Conservation (phyloP, 2,888 invertebrate genomes). For the Cerastoderma edule region DNA sequence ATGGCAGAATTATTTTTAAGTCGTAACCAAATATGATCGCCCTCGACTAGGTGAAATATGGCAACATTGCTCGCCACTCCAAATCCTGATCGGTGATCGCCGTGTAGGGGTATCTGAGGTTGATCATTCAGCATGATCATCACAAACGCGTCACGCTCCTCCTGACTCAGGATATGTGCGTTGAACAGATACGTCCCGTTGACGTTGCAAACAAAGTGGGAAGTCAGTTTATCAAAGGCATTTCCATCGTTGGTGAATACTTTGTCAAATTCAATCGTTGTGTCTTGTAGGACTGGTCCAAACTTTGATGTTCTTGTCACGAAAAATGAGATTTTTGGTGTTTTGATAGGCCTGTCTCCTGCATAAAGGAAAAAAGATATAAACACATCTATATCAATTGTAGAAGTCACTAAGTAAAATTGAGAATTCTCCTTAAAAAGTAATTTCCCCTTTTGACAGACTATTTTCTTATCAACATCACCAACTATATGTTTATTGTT, state of each 20-base stretch:
- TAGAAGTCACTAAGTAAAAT: background rate
- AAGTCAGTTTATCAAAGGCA: conserved; percentile 78
- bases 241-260: conserved; percentile 79
- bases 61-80: conserved; percentile 82
- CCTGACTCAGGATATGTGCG: conserved; percentile 80
- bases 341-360: conserved; percentile 71
- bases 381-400: background rate
- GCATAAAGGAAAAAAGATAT: background rate
- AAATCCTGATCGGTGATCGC: conserved; percentile 80
- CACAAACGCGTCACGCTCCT: conserved; percentile 79
- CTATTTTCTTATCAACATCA: too few species aligned
- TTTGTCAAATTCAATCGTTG: conserved; percentile 79
- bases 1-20: conserved; percentile 80
- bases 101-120: conserved; percentile 81
- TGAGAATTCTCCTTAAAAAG: background rate
- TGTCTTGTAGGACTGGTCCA: conserved; percentile 81
- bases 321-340: conserved; percentile 79
- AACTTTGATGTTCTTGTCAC: conserved; percentile 78
- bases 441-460: too few species aligned
- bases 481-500: too few species aligned
- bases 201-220: conserved; percentile 79
- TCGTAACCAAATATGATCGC: conserved; percentile 82
- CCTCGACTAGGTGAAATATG: conserved; percentile 75
- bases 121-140: conserved; percentile 82
- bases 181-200: conserved; percentile 82